Evolutionary conservation across 2,797 vertebrate genomes (phyloP).

Genomic region (Neopelma chrysocephalum): DNA sequence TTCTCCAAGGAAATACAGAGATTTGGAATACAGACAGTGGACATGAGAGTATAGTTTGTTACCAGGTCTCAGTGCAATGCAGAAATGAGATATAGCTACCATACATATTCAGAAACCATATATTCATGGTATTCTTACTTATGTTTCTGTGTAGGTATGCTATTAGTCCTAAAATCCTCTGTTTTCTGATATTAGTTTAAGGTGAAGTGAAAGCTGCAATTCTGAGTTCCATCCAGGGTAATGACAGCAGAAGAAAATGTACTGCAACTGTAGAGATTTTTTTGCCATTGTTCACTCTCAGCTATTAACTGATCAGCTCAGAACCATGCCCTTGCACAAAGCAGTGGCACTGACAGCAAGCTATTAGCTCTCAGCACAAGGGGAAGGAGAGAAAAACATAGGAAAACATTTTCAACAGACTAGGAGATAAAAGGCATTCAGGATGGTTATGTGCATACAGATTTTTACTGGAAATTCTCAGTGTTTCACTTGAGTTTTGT

Average conservation of each 20-base stretch:
- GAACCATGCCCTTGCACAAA: background rate
- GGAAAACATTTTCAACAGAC: slow-evolving; percentile 62
- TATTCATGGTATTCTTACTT: background rate
- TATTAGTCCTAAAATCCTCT: background rate
- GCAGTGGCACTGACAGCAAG: slow-evolving; percentile 29
- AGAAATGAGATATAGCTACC: background rate
- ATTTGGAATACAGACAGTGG: background rate
- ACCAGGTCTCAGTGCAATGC: background rate
- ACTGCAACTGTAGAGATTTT: background rate
- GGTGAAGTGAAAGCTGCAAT: background rate
- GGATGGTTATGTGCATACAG: slow-evolving; percentile 1
- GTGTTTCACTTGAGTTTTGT: slow-evolving; percentile 47
- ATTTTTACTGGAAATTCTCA: slow-evolving; percentile 54
- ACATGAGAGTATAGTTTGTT: background rate
- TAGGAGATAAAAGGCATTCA: slow-evolving; percentile 43
- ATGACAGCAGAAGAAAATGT: background rate
- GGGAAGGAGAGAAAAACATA: slow-evolving; percentile 46
- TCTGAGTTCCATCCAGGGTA: background rate
- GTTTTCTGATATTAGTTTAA: slow-evolving; percentile 27
- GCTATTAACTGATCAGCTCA: background rate
- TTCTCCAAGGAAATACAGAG: background rate
- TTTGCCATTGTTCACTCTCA: background rate
- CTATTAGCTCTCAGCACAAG: slow-evolving; percentile 19
- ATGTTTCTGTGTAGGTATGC: background rate
- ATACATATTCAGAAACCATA: background rate